These are phyloP conservation scores for Brachionus angularis DNA, from an alignment of 1,140 invertebrate genomes.

Conservation along the genomic window DNA sequence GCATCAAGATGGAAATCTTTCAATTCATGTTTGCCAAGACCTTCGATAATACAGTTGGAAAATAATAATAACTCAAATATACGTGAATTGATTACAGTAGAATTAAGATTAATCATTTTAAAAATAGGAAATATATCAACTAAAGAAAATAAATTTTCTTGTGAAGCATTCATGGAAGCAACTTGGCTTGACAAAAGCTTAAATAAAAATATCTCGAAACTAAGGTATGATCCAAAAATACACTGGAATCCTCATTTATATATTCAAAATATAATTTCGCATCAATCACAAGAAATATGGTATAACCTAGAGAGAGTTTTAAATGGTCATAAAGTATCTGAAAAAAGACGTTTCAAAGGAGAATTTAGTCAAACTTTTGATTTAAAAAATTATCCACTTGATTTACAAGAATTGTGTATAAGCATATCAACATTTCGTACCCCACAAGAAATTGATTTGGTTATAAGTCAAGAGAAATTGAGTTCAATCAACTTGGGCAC, in stretches of 20 bases:
- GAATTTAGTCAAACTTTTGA: constrained; percentile 32
- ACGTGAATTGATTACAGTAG: no score
- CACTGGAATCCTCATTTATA: constrained; percentile 38
- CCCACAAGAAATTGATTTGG: constrained; percentile 6
- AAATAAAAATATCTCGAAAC: not conserved
- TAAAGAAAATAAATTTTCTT: constrained; percentile 31
- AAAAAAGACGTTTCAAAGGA: constrained; percentile 3
- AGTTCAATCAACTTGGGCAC: constrained; percentile 8
- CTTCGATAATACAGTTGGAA: not conserved
- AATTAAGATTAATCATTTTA: constrained; percentile 12
- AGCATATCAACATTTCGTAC: constrained; percentile 2
- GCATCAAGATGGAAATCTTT: not conserved
- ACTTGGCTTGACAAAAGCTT: constrained; percentile 18
- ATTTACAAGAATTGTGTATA: constrained; percentile 10
- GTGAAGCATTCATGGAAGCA: constrained; percentile 22
- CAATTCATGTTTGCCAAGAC: not conserved
- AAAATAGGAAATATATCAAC: constrained; percentile 21
- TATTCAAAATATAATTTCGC: constrained; percentile 14
- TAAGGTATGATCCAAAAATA: not conserved
- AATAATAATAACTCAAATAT: constrained; percentile 2
- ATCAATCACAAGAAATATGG: constrained; percentile 32
- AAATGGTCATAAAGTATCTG: constrained; percentile 11
- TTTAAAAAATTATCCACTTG: constrained; percentile 22
- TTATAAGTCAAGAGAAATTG: not conserved
- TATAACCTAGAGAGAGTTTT: not conserved